phyloP scores from a whole-genome alignment of 2,888 invertebrate genomes.

The Pheosia tremula region DNA sequence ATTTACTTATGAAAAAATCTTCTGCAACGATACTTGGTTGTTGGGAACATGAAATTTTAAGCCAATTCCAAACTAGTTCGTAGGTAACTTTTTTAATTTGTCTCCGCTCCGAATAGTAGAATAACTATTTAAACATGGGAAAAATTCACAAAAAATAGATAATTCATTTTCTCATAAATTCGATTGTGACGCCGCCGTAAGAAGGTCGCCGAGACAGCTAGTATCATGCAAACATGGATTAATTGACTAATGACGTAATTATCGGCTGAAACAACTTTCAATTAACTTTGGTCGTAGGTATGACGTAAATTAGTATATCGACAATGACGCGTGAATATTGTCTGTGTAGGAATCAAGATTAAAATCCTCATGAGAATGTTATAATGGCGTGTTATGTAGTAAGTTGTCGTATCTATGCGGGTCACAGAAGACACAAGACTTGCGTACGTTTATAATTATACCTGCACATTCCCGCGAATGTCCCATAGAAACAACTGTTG shows the following conservation, averaged over 20 bases:
- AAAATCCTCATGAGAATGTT: constrained; percentile 32
- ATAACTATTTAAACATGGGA: too few relatives aligned
- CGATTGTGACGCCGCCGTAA: too few relatives aligned
- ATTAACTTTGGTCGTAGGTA: background rate
- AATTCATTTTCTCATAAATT: too few relatives aligned
- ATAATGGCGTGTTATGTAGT: constrained; percentile 29
- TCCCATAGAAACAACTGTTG: constrained; percentile 25
- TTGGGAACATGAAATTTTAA: too few relatives aligned
- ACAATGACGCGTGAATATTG: constrained; percentile 48
- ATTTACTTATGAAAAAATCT: too few relatives aligned
- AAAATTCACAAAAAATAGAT: too few relatives aligned
- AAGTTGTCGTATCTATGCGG: constrained; percentile 44
- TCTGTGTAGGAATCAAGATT: constrained; percentile 36
- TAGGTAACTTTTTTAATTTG: too few relatives aligned
- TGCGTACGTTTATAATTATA: constrained; percentile 50
- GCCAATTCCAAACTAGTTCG: too few relatives aligned
- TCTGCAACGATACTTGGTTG: too few relatives aligned
- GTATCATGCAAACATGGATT: too few relatives aligned
- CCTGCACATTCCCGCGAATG: constrained; percentile 33
- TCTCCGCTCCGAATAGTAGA: too few relatives aligned
- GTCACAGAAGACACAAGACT: constrained; percentile 58
- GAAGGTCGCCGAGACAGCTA: too few relatives aligned
- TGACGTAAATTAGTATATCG: constrained; percentile 42
- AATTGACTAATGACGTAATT: background rate
- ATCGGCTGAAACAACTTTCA: constrained; percentile 15